Conservation (phyloP, 2,888 invertebrate genomes). For the Synanthedon vespiformis region DNA sequence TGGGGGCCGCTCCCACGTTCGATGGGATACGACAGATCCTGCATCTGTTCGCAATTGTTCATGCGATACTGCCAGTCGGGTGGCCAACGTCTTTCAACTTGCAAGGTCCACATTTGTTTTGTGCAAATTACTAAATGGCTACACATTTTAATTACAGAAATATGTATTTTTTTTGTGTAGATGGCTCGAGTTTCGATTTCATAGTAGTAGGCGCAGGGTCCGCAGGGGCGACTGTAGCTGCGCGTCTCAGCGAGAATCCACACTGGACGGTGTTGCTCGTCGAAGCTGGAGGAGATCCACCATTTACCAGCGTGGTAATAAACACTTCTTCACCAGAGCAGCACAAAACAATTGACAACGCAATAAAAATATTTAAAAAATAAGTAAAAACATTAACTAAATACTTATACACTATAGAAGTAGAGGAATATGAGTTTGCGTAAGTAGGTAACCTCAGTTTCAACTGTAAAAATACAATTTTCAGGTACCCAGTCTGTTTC, state of each 20-base stretch:
- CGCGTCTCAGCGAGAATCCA: slow-evolving; percentile 27
- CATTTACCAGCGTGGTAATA: slow-evolving; percentile 30
- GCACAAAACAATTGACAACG: too few species aligned
- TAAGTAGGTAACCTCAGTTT: too few species aligned
- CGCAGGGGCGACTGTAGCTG: slow-evolving; percentile 30
- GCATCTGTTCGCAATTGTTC: background rate
- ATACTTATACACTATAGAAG: too few species aligned
- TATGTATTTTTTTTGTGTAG: slow-evolving; percentile 10
- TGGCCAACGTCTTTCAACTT: background rate
- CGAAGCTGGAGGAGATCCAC: slow-evolving; percentile 37
- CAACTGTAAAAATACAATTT: background rate
- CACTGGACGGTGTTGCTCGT: slow-evolving; percentile 26
- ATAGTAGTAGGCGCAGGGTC: slow-evolving; percentile 39
- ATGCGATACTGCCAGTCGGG: background rate
- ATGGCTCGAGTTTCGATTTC: slow-evolving; percentile 33
- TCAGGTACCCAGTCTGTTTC: slow-evolving; percentile 5
- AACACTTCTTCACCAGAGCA: background rate
- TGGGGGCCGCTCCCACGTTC: too few species aligned
- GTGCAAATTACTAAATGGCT: background rate
- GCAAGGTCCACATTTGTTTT: slow-evolving; percentile 7
- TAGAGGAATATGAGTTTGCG: too few species aligned
- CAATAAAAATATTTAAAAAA: too few species aligned
- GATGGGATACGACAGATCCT: background rate
- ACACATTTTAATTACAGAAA: background rate
- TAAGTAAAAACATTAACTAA: too few species aligned